Conservation (phyloP, 2,113 vertebrate species). For the Echinops telfairi region DNA sequence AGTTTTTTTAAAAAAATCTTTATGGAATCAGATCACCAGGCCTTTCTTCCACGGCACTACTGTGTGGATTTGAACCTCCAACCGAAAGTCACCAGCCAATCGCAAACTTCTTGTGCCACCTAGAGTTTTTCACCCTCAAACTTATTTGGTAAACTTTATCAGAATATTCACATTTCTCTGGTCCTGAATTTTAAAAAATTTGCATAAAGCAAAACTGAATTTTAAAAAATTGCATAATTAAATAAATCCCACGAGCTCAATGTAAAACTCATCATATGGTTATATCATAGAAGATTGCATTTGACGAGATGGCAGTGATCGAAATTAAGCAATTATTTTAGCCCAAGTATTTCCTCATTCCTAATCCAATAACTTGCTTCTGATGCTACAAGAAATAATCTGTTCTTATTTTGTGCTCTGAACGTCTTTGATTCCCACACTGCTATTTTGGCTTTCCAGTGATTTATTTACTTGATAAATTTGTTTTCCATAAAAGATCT, state of each 20-base stretch:
- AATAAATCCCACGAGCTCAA: neutral
- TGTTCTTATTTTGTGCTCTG: neutral
- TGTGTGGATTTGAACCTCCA: neutral
- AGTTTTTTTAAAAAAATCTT: neutral
- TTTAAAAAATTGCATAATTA: conserved; percentile 13
- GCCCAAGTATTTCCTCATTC: conserved; percentile 10
- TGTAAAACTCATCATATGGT: conserved; percentile 48
- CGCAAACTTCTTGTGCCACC: neutral
- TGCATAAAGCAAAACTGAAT: conserved; percentile 24
- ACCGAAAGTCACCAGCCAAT: neutral
- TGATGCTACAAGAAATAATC: neutral
- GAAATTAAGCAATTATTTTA: conserved; percentile 46
- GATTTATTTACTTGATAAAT: neutral
- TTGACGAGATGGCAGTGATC: conserved; percentile 18
- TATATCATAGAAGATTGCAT: conserved; percentile 32
- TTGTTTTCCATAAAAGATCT: conserved; percentile 3
- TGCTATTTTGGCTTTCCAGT: conserved; percentile 15
- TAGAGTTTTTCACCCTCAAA: neutral
- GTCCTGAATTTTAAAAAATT: conserved; percentile 35
- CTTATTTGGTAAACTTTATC: neutral
- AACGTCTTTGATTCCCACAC: conserved; percentile 4
- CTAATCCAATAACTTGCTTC: neutral
- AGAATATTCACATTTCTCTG: conserved; percentile 32
- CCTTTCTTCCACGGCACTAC: neutral
- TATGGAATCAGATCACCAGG: neutral